These are phyloP conservation scores for Drosophila elegans DNA, from an alignment of 1,140 invertebrate genomes.

Conservation along the genomic window DNA sequence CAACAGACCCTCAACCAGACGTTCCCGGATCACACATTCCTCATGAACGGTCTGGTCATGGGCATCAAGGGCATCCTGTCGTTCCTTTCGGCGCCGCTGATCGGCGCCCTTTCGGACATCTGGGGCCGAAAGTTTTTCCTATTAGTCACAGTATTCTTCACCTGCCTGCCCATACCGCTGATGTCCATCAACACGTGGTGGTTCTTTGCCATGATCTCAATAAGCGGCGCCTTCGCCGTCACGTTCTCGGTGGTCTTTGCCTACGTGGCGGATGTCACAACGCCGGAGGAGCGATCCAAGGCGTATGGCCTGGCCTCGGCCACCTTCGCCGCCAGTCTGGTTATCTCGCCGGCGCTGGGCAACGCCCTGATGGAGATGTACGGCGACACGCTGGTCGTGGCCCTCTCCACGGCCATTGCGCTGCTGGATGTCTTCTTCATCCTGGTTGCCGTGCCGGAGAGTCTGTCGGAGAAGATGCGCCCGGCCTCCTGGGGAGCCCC, in stretches of 20 bases:
- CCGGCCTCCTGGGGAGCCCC: constrained; percentile 92
- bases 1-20: constrained; percentile 95
- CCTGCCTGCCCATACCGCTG: constrained; percentile 98
- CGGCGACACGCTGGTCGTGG: constrained; percentile 97
- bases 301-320: constrained; percentile 99
- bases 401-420: constrained; percentile 97
- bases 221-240: constrained; percentile 99
- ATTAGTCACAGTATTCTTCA: constrained; percentile 99
- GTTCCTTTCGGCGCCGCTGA: constrained; percentile 97
- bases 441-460: constrained; percentile 98
- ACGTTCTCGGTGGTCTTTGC: constrained; percentile 99
- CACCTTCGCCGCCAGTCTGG: constrained; percentile 99
- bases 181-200: constrained; percentile 99
- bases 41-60: constrained; percentile 99
- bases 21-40: constrained; percentile 99
- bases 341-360: constrained; percentile 97
- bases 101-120: constrained; percentile 98
- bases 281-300: constrained; percentile 96
- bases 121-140: constrained; percentile 99
- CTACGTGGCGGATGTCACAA: constrained; percentile 99
- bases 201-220: constrained; percentile 99
- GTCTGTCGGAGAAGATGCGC: constrained; percentile 96
- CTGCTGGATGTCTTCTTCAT: constrained; percentile 99
- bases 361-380: constrained; percentile 96
- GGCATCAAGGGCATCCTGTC: constrained; percentile 99